phyloP scores from a whole-genome alignment of 2,888 invertebrate genomes.

The Pheosia gnoma region DNA sequence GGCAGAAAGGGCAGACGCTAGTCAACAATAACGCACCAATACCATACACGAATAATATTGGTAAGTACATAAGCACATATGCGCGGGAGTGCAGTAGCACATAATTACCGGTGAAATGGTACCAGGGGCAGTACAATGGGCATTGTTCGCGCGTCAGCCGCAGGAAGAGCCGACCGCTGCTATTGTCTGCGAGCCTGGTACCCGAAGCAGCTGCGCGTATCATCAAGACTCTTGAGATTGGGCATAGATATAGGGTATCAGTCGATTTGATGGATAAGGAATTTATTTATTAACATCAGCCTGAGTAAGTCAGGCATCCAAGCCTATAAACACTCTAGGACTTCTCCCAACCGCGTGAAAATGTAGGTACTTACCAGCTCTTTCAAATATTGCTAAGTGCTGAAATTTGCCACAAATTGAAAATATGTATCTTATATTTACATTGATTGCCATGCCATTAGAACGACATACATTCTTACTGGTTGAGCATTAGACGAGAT shows the following conservation, averaged over 20 bases:
- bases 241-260: neutral
- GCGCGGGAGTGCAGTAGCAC: constrained; percentile 38
- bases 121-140: constrained; percentile 63
- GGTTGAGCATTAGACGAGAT: too few relatives aligned
- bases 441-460: too few relatives aligned
- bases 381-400: too few relatives aligned
- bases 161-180: constrained; percentile 52
- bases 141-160: constrained; percentile 62
- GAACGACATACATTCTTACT: too few relatives aligned
- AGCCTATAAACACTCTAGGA: too few relatives aligned
- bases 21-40: too few relatives aligned
- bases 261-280: neutral
- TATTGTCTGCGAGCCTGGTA: constrained; percentile 65
- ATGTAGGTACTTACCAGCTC: too few relatives aligned
- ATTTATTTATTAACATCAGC: neutral
- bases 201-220: constrained; percentile 23
- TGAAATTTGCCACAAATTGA: too few relatives aligned
- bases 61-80: neutral
- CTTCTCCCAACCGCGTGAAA: too few relatives aligned
- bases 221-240: constrained; percentile 13
- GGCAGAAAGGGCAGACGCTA: too few relatives aligned
- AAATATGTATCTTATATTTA: too few relatives aligned
- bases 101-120: constrained; percentile 72
- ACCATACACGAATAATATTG: neutral
- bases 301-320: too few relatives aligned